Base-by-base conservation (phyloP, 2,888 invertebrate genomes). In the Ennomos fuscantarius region DNA sequence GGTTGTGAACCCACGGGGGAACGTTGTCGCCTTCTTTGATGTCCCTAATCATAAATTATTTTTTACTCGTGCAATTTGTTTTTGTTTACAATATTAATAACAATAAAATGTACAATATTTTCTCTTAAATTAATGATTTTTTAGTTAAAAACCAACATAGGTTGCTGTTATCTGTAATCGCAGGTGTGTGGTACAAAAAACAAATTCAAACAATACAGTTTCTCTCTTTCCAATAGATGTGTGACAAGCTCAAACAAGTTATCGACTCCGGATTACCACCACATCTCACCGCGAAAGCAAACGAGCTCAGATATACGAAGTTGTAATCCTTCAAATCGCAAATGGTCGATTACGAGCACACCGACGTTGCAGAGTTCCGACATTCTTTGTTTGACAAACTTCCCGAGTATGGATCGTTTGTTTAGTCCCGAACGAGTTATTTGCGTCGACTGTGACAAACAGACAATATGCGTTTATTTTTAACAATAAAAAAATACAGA, bases 11-110 rank as follows among this genome's bases (percentile, higher is more conserved):
- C 72, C 75, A 76, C 76, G 73, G 74, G 80, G 79, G 70, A 75
- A 69, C 72, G 71, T 70, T 76, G 81, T 79, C 83, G 84, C 78
- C 62, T 65, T 65, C 85, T 85, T 84, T 86, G 82, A 86, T 80
- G 70, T 67, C 70, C 68, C 69, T 65, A 63, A 70, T 72, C 70
- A 81, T 78, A 78, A 79, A 78, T 85, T 79, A 75, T 65, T 70
- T 76, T 79, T 69, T 50, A 53, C 56, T 42, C 43, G 44, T 40
- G 47, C 40, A 51, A 52, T 55, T 55, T 51, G 55, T 59, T 60
- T 50, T 53, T 42, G 36, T 50, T 56, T 36, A 35, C 42, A 41
- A 37, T 55, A 36, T 12, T 11, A 12, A 3, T 24, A 24, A 24
- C 8, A 39, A 9, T 9, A 46, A 40, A 45, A 41, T 31, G 31